Evolutionary conservation across 2,888 invertebrate species (phyloP).

Genomic region (Papilio gigon): DNA sequence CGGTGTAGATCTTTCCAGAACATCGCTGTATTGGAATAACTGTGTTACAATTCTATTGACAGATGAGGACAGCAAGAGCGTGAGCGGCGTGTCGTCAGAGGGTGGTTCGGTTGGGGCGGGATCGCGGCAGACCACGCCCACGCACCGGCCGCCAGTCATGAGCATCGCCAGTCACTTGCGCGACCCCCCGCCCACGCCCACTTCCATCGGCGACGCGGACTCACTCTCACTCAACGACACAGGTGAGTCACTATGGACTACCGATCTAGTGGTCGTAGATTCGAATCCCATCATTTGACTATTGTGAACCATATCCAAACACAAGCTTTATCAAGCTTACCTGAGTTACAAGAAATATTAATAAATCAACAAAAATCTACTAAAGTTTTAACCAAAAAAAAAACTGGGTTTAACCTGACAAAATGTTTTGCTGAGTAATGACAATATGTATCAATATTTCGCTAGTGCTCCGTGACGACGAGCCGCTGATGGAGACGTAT

Average conservation of each 20-base stretch:
- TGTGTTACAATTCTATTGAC: neutral
- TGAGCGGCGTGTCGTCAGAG: slow-evolving; percentile 68
- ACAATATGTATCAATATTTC: neutral
- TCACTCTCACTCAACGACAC: slow-evolving; percentile 72
- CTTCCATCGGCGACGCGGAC: slow-evolving; percentile 71
- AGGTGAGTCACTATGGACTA: slow-evolving; percentile 48
- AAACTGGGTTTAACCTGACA: too few relatives aligned
- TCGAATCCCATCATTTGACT: too few relatives aligned
- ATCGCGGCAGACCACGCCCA: slow-evolving; percentile 85
- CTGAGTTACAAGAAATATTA: too few relatives aligned
- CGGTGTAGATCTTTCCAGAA: neutral
- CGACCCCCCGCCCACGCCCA: slow-evolving; percentile 77
- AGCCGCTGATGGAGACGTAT: slow-evolving; percentile 79
- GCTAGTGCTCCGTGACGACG: slow-evolving; percentile 72
- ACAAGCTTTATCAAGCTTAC: too few relatives aligned
- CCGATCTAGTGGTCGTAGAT: too few relatives aligned
- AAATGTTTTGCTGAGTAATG: too few relatives aligned
- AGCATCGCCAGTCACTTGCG: slow-evolving; percentile 81
- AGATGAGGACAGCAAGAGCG: slow-evolving; percentile 70
- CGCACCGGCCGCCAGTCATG: slow-evolving; percentile 90
- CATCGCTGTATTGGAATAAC: too few relatives aligned
- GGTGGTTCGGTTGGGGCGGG: slow-evolving; percentile 61
- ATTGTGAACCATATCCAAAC: too few relatives aligned
- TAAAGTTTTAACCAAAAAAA: too few relatives aligned
- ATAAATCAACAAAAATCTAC: too few relatives aligned